Base-by-base conservation (phyloP, 2,113 vertebrate genomes). In the Chloropsis hardwickii region DNA sequence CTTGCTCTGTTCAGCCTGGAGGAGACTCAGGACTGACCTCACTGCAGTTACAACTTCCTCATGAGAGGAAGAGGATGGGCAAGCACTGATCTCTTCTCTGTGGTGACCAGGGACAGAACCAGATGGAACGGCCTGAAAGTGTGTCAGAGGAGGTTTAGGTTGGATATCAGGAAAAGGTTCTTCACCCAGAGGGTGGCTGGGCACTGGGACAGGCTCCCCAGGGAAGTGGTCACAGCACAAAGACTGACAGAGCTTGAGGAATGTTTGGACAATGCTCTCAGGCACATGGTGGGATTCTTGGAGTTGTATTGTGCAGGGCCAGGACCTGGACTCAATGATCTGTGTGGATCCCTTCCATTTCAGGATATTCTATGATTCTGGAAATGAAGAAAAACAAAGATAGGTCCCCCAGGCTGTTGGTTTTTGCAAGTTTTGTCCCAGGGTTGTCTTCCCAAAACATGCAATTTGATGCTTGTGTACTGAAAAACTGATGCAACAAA, bases 11-110 rank as follows among this genome's bases (percentile, higher is more conserved):
- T 67, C 39, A 74, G 60, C 13, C 19, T 67, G 53, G n/a, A 58
- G 44, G 23, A 45, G 39, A 12, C 23, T n/a, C 37, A 67, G 2
- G 23, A 0, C 0, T 74, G 6, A 39, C 5, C 28, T 47, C 61
- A 53, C 0, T 40, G 53, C 24, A 40, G 33, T 14, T 2, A 12
- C 5, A 67, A 0, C 2, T 22, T 60, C 45, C n/a, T 18, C 0
- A 0, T 9, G 78, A 35, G 28, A 28, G 24, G 10, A 74, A 74
- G n/a, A 25, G 47, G 14, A 60, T 8, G 3, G 29, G 2, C 28
- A 31, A n/a, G 0, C 9, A 47, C 9, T 60, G 23, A 67, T 53
- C 28, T 25, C 50, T 27, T 6, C 17, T 42, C 44, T 66, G 12
- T 24, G 23, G 12, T 28, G 6, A 24, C 5, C 5, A 45, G 23